Evolutionary conservation across 2,888 invertebrate species (phyloP), one percentile per base, ranked within the genome.

Genomic region (Mycogona germanica): DNA sequence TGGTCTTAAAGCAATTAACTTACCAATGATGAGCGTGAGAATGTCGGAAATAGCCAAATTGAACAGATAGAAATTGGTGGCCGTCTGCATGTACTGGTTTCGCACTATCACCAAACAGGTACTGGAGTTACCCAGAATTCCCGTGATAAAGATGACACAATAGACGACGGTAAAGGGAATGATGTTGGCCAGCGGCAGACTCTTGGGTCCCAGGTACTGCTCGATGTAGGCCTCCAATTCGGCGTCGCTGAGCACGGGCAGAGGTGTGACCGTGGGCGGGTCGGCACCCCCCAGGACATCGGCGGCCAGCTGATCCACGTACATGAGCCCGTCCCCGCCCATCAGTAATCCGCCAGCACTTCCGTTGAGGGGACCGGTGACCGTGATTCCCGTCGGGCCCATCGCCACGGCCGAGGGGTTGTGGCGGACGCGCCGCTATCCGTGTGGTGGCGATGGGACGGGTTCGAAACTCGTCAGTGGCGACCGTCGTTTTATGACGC

Each of bases 31-130:
- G 23, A 68, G 59, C 1, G 66, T 66, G 38, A 67, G 61, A 60
- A 67, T 62, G 55, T 67, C 68, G 4, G 67, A 63, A 29, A 67
- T 61, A 19, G 67, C 67, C 26, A 68, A 58, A 57, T 67, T 68
- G 61, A 67, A 66, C 6, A 68, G 62, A 58, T 68, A 65, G 41
- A 66, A 66, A 55, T 68, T 68, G 30, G 68, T 68, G 6, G 67
- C 64, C 6, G 64, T 66, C 56, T 65, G 62, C 68, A 68, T 67
- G 60, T 67, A 67, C 51, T 64, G 64, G 46, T 66, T 64, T 47
- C 62, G 61, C 25, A 62, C 61, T 32, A 68, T 66, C 40, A 68
- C 67, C 42, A 68, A 57, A 55, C 66, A 67, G 2, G 67, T 66
- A 37, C 62, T 62, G 14, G 62, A 55, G 50, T 68, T 68, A 19